Evolutionary conservation across 2,888 invertebrate genomes (phyloP).

Genomic region (Drosophila setosimentum): DNA sequence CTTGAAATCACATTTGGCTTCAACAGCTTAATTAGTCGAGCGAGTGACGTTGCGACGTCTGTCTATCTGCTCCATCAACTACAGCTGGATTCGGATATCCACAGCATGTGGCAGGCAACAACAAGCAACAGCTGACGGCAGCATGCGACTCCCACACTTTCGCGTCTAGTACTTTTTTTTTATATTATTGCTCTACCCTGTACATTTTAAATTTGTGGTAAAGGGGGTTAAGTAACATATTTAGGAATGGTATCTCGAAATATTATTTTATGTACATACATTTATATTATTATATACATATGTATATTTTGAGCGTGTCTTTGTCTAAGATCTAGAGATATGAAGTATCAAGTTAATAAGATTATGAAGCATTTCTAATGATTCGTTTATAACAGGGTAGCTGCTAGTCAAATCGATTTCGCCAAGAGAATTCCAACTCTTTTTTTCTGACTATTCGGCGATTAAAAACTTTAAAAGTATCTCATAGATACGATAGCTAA

Average conservation of each 20-base stretch:
- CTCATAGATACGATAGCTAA: conserved; percentile 66
- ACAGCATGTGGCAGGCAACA: conserved; percentile 47
- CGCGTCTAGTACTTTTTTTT: conserved; percentile 54
- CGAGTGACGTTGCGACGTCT: conserved; percentile 44
- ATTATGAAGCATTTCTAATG: not conserved
- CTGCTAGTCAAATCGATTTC: not conserved
- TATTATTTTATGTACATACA: not conserved
- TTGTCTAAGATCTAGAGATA: not conserved
- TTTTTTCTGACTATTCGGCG: conserved; percentile 9
- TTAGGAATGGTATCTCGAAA: not conserved
- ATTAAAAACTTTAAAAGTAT: conserved; percentile 65
- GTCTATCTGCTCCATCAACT: conserved; percentile 34
- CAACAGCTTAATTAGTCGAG: conserved; percentile 65
- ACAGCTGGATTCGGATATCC: conserved; percentile 31
- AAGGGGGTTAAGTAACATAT: not conserved
- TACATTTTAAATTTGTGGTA: not conserved
- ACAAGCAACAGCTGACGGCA: conserved; percentile 59
- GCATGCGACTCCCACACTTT: conserved; percentile 79
- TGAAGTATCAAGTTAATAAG: not conserved
- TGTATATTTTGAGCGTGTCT: not conserved
- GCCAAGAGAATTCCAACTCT: not conserved
- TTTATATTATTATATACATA: not conserved
- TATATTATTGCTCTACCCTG: conserved; percentile 15
- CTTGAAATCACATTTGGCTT: conserved; percentile 34
- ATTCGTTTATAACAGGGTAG: conserved; percentile 7